Conservation (phyloP, 2,888 invertebrate genomes). For the Heliconius cydno region DNA sequence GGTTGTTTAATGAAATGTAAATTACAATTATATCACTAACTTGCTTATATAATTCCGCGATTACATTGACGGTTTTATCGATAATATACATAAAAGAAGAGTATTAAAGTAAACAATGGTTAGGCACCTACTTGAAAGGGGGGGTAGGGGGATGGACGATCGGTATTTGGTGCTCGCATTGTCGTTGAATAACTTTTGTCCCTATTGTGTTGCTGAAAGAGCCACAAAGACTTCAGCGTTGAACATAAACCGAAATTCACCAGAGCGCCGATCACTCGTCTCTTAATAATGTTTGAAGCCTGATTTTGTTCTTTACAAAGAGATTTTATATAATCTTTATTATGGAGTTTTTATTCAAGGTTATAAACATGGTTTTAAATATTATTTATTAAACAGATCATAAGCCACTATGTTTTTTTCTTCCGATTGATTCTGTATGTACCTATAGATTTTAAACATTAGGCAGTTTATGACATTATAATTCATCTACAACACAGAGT, state of each 20-base stretch:
- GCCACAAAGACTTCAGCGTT: conserved; percentile 80
- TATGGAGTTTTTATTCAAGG: conserved; percentile 39
- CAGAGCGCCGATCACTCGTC: conserved; percentile 79
- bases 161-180: conserved; percentile 84
- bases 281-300: conserved; percentile 73
- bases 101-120: conserved; percentile 82
- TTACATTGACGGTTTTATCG: conserved; percentile 66
- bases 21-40: too few relatives aligned
- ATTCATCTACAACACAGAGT: too few relatives aligned
- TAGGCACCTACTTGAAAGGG: conserved; percentile 65
- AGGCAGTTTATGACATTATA: too few relatives aligned
- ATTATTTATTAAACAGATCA: not conserved
- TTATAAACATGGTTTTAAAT: conserved; percentile 19
- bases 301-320: conserved; percentile 44
- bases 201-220: conserved; percentile 83
- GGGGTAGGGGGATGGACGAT: conserved; percentile 72
- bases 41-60: conserved; percentile 63
- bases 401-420: too few relatives aligned
- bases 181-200: conserved; percentile 84
- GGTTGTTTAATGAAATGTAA: too few relatives aligned
- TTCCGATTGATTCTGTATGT: too few relatives aligned
- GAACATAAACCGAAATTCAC: conserved; percentile 83
- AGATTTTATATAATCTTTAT: conserved; percentile 42
- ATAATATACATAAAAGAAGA: conserved; percentile 79
- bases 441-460: too few relatives aligned